phyloP scores from a whole-genome alignment of 2,113 vertebrate genomes.

The Mobula birostris region DNA sequence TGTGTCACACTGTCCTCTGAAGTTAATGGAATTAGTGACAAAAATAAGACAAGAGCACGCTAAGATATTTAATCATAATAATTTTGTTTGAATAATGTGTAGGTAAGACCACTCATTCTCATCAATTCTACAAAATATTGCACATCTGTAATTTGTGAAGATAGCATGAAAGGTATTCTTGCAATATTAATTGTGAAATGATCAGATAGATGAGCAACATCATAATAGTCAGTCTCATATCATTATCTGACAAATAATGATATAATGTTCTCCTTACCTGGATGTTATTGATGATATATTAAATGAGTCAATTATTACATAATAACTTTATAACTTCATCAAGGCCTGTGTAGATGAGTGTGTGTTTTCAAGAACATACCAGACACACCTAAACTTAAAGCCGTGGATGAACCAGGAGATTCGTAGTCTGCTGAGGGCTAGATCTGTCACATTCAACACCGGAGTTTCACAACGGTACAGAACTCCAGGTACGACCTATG shows the following conservation, averaged over 20 bases:
- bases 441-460: too few species aligned
- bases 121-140: neutral
- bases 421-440: too few species aligned
- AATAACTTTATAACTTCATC: neutral
- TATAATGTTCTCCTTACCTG: neutral
- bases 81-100: neutral
- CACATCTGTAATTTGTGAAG: neutral
- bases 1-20: too few species aligned
- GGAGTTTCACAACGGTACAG: too few species aligned
- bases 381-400: too few species aligned
- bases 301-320: neutral
- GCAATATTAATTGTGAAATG: neutral
- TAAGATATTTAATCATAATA: neutral
- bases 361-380: too few species aligned
- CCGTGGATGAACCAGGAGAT: too few species aligned
- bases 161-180: neutral
- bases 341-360: too few species aligned
- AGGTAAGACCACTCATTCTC: neutral
- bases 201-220: neutral
- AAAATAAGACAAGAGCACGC: neutral
- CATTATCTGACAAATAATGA: neutral
- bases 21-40: neutral
- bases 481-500: too few species aligned
- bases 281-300: neutral
- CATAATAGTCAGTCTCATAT: neutral